These are phyloP conservation scores for Chaetodon auriga DNA, from an alignment of 2,113 vertebrate species.

Conservation along the genomic window DNA sequence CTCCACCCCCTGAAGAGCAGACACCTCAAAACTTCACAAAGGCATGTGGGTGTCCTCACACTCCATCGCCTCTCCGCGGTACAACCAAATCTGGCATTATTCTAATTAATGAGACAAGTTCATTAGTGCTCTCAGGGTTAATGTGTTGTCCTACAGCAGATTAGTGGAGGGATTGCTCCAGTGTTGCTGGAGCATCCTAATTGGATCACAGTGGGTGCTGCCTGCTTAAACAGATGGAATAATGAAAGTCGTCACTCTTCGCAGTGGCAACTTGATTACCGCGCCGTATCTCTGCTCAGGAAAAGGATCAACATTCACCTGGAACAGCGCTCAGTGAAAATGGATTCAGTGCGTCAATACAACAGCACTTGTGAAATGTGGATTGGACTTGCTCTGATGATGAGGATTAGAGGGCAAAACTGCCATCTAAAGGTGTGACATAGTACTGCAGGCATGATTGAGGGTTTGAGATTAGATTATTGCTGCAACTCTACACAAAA, in stretches of 20 bases:
- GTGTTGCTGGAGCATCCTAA: constrained; percentile 69
- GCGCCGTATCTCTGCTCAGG: constrained; percentile 43
- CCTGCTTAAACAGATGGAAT: constrained; percentile 67
- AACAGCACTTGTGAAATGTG: constrained; percentile 29
- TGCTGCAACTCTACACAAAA: not conserved
- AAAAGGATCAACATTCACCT: constrained; percentile 59
- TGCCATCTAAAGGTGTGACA: constrained; percentile 54
- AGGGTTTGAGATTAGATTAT: not conserved
- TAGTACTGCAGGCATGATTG: constrained; percentile 30
- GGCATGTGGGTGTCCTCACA: constrained; percentile 57
- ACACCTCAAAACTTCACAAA: constrained; percentile 61
- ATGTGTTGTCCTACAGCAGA: constrained; percentile 74
- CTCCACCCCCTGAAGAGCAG: constrained; percentile 35
- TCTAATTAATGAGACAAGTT: constrained; percentile 75
- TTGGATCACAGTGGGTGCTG: constrained; percentile 75
- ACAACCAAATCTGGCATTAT: constrained; percentile 61
- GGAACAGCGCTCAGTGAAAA: constrained; percentile 45
- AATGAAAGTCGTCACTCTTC: constrained; percentile 73
- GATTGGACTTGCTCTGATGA: not conserved
- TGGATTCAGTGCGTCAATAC: constrained; percentile 55
- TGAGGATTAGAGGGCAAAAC: constrained; percentile 35
- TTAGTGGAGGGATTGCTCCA: constrained; percentile 60
- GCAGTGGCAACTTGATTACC: constrained; percentile 68
- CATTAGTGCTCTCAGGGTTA: constrained; percentile 75
- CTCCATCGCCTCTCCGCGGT: constrained; percentile 22